Conservation (phyloP, 37 sponge, comb jelly and placozoan species). For the Chondrosia reniformis region DNA sequence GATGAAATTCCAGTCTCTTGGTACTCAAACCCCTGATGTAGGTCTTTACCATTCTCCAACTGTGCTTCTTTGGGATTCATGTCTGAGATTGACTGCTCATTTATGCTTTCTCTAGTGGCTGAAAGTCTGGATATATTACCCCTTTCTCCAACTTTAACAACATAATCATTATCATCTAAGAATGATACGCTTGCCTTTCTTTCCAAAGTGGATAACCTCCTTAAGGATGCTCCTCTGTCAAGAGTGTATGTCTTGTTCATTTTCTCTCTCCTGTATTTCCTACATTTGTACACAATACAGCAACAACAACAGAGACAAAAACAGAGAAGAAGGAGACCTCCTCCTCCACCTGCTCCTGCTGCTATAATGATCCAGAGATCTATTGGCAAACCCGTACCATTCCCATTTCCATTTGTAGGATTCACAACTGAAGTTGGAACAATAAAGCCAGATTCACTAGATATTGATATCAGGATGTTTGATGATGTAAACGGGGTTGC, state of each 20-base stretch:
- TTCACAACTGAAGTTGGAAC: no score
- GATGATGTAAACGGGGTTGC: background rate
- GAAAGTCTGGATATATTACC: background rate
- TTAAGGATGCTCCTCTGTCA: background rate
- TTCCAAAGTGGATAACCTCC: background rate
- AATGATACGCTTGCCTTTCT: background rate
- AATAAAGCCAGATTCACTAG: background rate
- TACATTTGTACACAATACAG: background rate
- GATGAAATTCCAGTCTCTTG: background rate
- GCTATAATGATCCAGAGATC: background rate
- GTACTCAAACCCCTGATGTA: background rate
- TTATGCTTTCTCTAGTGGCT: background rate
- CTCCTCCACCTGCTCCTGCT: background rate
- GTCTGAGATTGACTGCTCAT: background rate
- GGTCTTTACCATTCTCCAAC: background rate
- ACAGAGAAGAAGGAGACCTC: background rate
- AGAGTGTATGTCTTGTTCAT: background rate
- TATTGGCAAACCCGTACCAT: background rate
- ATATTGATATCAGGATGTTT: background rate
- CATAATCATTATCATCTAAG: conserved; percentile 1
- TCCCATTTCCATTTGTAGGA: no score
- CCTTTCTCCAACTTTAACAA: background rate
- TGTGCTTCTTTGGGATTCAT: no score
- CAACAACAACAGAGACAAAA: background rate
- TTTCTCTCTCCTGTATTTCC: background rate